Evolutionary conservation across 2,113 vertebrate genomes (phyloP), one percentile per base, ranked within the genome.

Genomic region (Herpailurus yagouaroundi): DNA sequence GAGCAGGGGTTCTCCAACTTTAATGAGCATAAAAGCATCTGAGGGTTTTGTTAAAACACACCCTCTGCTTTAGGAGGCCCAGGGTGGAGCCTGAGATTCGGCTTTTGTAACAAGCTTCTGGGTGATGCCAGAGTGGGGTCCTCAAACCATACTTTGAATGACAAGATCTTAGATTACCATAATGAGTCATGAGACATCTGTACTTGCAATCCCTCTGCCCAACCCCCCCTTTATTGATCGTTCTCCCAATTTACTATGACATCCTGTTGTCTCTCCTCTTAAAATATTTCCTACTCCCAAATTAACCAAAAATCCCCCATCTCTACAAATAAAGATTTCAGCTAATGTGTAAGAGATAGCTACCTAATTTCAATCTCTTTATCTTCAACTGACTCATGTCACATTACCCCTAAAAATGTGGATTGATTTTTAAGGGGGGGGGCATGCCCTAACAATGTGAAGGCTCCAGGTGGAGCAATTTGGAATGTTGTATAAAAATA

Each of bases 11-110:
- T 89, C 33, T 84, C 31, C 55, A 74, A 69, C 63, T 83, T 81
- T 64, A 55, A 36, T 80, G 36, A 93, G 41, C 41, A 38, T 81
- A 76, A 55, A 57, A 86, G 64, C 18, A 63, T 64, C 14, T 25
- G 50, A 86, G 14, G 23, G 31, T 73, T 95, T 87, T 93, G 63
- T 76, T 93, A 31, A 90, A 90, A 81, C 77, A 52, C 31, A 57
- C 45, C 25, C 83, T 92, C 52, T 66, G 52, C 31, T 89, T 89
- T 71, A 14, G 14, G 68, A 45, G 33, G 52, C 41, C 86, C 36
- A 63, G 36, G 25, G 57, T 21, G 41, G 55, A 71, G 9, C 55
- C 36, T 27, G 31, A 69, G 69, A 57, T 60, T 69, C 3, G 13
- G n/a, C 19, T 11, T 64, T 64, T 94, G 64, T 77, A 64, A 73